Evolutionary conservation across 1,140 invertebrate genomes (phyloP).

Genomic region (Araneus ventricosus): DNA sequence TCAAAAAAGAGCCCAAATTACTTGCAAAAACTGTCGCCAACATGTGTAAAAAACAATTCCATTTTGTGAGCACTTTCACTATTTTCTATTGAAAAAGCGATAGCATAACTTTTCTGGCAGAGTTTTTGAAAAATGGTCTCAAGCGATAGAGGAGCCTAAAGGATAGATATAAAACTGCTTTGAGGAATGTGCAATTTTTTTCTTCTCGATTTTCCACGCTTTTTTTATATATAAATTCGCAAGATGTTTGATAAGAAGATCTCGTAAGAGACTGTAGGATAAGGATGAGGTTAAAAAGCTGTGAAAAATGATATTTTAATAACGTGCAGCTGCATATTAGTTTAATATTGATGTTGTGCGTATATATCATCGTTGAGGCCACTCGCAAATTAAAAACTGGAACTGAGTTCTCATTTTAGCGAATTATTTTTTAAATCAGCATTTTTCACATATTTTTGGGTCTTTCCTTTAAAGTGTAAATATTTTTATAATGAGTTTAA

Average conservation of each 20-base stretch:
- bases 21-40: not conserved
- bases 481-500: too few species aligned
- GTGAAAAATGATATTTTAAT: too few species aligned
- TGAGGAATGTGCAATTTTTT: not conserved
- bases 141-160: not conserved
- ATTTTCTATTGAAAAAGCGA: not conserved
- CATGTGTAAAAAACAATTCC: not conserved
- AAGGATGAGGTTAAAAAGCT: too few species aligned
- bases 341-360: too few species aligned
- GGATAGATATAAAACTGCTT: constrained; percentile 40
- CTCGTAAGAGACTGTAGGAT: not conserved
- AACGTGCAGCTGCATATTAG: too few species aligned
- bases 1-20: too few species aligned
- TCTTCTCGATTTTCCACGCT: not conserved
- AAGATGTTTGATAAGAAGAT: not conserved
- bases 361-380: too few species aligned
- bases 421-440: too few species aligned
- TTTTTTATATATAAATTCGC: constrained; percentile 12
- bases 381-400: too few species aligned
- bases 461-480: too few species aligned
- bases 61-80: not conserved
- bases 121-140: constrained; percentile 25
- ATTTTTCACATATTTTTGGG: too few species aligned
- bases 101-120: not conserved
- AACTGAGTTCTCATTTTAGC: too few species aligned